phyloP scores from a whole-genome alignment of 2,888 invertebrate genomes.

The Nipponacmea schrenckii region DNA sequence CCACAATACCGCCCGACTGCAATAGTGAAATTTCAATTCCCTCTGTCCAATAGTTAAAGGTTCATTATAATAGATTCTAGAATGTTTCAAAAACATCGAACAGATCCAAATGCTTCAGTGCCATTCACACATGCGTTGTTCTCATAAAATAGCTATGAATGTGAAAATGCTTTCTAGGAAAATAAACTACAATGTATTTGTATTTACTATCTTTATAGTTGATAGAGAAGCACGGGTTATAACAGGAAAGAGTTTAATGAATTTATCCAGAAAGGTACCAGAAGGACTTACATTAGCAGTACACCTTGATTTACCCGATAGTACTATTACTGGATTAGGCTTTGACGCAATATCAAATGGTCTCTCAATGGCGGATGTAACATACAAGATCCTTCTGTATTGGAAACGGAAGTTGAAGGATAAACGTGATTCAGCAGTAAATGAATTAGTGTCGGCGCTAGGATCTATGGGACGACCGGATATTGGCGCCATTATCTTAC shows the following conservation, averaged over 20 bases:
- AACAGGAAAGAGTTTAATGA: conserved; percentile 61
- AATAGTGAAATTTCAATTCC: no score
- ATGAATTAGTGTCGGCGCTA: conserved; percentile 51
- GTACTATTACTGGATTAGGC: conserved; percentile 62
- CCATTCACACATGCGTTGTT: no score
- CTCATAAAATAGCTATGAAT: no score
- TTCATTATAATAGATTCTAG: no score
- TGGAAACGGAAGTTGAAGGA: conserved; percentile 63
- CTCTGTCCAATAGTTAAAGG: no score
- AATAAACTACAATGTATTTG: no score
- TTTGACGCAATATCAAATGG: conserved; percentile 66
- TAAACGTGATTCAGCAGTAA: conserved; percentile 55
- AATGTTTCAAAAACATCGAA: no score
- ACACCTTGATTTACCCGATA: conserved; percentile 64
- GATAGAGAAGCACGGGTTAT: conserved; percentile 61
- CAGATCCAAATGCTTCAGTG: no score
- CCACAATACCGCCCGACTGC: no score
- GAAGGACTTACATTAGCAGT: conserved; percentile 65
- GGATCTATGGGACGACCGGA: conserved; percentile 58
- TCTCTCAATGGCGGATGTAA: conserved; percentile 62
- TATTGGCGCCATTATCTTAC: conserved; percentile 51
- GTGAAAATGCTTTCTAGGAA: no score
- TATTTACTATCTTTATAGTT: conserved; percentile 44
- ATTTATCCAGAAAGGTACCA: conserved; percentile 57
- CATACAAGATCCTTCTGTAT: conserved; percentile 64